phyloP scores from a whole-genome alignment of 1,140 invertebrate genomes.

The Drosophila mayri region DNA sequence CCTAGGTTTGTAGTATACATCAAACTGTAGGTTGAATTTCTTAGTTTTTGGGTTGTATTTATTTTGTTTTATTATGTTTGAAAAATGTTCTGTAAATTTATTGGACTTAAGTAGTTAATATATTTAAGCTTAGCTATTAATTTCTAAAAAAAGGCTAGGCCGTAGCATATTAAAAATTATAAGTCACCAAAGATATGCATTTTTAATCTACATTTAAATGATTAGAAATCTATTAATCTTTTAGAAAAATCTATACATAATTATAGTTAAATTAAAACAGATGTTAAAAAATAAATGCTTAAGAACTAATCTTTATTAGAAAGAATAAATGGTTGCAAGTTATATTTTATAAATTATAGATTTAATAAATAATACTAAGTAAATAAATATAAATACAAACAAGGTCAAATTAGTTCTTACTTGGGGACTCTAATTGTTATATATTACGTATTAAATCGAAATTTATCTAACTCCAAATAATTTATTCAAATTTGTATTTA shows the following conservation, averaged over 20 bases:
- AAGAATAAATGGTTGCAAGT: background rate
- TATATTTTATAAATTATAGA: background rate
- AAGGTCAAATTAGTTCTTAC: no score
- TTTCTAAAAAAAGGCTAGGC: no score
- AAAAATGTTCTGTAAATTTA: no score
- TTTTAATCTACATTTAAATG: background rate
- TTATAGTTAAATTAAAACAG: background rate
- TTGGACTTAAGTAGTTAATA: no score
- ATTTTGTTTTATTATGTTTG: background rate
- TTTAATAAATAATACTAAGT: background rate
- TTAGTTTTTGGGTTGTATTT: background rate
- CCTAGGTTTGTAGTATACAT: background rate
- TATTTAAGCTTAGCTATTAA: no score
- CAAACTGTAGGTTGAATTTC: slow-evolving; percentile 7
- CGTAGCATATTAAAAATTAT: no score
- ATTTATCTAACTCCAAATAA: background rate
- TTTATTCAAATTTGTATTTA: background rate
- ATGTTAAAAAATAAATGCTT: background rate
- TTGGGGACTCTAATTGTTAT: no score
- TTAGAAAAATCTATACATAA: no score
- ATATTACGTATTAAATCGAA: background rate
- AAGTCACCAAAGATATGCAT: background rate
- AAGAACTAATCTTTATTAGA: background rate
- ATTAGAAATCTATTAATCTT: no score
- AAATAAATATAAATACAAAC: background rate